Conservation (phyloP, 2,888 invertebrate genomes). For the Sipha maydis region DNA sequence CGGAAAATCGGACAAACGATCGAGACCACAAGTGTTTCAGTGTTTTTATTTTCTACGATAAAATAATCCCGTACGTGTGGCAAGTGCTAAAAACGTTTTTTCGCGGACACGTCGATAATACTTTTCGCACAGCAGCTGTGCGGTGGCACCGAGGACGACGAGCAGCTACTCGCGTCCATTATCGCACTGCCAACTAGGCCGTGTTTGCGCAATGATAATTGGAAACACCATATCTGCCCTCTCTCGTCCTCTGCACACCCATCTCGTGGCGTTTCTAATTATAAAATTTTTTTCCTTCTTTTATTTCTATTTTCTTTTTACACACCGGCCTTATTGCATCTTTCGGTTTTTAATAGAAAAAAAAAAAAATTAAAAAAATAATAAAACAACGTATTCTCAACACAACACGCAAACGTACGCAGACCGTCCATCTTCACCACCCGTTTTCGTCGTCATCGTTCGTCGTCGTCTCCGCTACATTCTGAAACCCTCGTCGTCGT, state of each 20-base stretch:
- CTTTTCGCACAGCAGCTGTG: not conserved
- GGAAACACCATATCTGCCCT: not conserved
- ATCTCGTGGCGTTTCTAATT: slow-evolving; percentile 14
- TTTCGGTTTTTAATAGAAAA: slow-evolving; percentile 1
- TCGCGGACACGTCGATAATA: not conserved
- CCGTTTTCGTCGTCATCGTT: not conserved
- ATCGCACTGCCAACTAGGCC: slow-evolving; percentile 33
- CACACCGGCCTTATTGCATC: not conserved
- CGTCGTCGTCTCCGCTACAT: not conserved
- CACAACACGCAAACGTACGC: not conserved
- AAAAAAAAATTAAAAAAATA: not conserved
- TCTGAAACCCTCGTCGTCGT: too few relatives aligned
- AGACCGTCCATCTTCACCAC: not conserved
- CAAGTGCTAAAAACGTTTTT: not conserved
- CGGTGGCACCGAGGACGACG: not conserved
- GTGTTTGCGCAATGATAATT: slow-evolving; percentile 40
- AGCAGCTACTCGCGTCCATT: not conserved
- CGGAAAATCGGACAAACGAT: too few relatives aligned
- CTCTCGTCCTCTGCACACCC: not conserved
- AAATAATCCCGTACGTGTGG: not conserved
- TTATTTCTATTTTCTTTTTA: not conserved
- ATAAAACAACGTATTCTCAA: not conserved
- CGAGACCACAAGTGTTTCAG: too few relatives aligned
- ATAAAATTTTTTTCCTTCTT: not conserved
- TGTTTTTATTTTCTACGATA: too few relatives aligned